Percentiles rank a stretch among this genome's conserved stretches.
These are phyloP conservation scores for Alviniconcha marisindica DNA, from an alignment of 1,140 invertebrate genomes.

Conservation along the genomic window DNA sequence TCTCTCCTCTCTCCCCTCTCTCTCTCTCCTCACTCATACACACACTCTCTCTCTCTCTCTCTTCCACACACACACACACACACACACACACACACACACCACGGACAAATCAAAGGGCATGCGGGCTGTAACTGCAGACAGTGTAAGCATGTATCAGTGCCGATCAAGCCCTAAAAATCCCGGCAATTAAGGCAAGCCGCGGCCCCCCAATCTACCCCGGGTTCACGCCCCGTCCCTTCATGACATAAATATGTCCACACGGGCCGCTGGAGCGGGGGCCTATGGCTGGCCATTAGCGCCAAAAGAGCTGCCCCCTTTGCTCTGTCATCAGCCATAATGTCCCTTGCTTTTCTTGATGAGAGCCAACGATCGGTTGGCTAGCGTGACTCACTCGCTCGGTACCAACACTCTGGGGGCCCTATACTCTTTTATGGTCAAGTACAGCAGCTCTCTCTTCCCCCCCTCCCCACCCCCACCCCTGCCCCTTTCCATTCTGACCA, in stretches of 20 bases:
- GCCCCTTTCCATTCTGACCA: no score
- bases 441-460: no score
- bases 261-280: background rate
- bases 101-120: no score
- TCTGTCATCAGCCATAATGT: slow-evolving; percentile 31
- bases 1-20: no score
- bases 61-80: no score
- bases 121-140: no score
- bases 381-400: background rate
- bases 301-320: background rate
- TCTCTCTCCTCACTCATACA: no score
- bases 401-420: slow-evolving; percentile 19
- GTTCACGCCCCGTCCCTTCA: background rate
- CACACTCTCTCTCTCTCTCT: no score
- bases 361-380: no score
- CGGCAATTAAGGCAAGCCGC: background rate
- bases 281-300: slow-evolving; percentile 9
- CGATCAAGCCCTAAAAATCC: background rate
- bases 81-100: no score
- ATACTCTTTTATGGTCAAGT: slow-evolving; percentile 31
- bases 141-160: slow-evolving; percentile 1
- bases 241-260: slow-evolving; percentile 6
- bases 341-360: background rate
- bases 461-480: no score
- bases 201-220: background rate